A percentile compares a stretch with the other conserved stretches of the same genome.
These are phyloP conservation scores for Brachyistius frenatus DNA, from an alignment of 2,113 vertebrate genomes.

Conservation along the genomic window DNA sequence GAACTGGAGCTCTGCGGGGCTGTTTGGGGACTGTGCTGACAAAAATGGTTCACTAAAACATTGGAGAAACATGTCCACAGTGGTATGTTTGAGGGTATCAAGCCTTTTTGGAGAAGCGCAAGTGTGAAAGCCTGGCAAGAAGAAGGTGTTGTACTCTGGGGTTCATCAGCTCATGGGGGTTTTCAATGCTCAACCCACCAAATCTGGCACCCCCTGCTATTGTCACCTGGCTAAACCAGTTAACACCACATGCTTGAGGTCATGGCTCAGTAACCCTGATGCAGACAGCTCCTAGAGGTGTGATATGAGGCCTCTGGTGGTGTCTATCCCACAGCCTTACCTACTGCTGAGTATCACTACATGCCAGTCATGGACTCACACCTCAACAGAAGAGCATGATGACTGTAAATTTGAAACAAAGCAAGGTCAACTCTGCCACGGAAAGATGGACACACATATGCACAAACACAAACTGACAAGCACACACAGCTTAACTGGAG, in stretches of 20 bases:
- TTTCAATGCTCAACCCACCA: constrained; percentile 60
- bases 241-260: constrained; percentile 78
- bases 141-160: constrained; percentile 59
- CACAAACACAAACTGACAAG: constrained; percentile 27
- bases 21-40: neutral
- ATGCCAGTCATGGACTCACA: constrained; percentile 80
- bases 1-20: neutral
- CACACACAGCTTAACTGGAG: constrained; percentile 14
- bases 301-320: constrained; percentile 77
- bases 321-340: constrained; percentile 63
- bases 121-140: constrained; percentile 38
- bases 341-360: constrained; percentile 71
- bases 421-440: constrained; percentile 72
- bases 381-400: constrained; percentile 68
- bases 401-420: constrained; percentile 74
- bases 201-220: constrained; percentile 63
- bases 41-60: constrained; percentile 13
- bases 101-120: constrained; percentile 24
- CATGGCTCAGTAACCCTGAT: constrained; percentile 66
- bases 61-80: constrained; percentile 9
- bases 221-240: constrained; percentile 81
- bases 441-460: constrained; percentile 41
- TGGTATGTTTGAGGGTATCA: constrained; percentile 44
- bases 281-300: constrained; percentile 79
- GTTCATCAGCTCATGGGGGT: constrained; percentile 63